These are phyloP conservation scores for Drosophila borborema DNA, from an alignment of 2,888 invertebrate genomes.

Conservation along the genomic window DNA sequence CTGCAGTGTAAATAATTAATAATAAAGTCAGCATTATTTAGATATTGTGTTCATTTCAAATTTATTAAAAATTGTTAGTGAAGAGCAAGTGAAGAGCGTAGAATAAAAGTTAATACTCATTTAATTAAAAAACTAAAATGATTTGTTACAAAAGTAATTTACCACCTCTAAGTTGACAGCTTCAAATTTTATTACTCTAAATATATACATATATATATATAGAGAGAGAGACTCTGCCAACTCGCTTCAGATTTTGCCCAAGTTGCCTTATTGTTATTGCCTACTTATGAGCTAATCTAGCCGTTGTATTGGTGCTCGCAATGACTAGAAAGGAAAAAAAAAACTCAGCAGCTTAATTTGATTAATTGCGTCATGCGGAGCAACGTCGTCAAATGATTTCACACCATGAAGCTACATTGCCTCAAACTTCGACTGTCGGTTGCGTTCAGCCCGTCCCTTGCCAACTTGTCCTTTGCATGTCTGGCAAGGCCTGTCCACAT, in stretches of 20 bases:
- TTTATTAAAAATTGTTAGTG: not conserved
- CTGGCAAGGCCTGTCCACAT: slow-evolving; percentile 28
- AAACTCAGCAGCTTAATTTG: slow-evolving; percentile 67
- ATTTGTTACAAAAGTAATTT: not conserved
- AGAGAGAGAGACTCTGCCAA: slow-evolving; percentile 28
- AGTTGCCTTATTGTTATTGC: slow-evolving; percentile 20
- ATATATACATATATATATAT: not conserved
- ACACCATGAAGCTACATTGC: slow-evolving; percentile 53
- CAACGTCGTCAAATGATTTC: slow-evolving; percentile 75
- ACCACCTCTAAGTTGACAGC: not conserved
- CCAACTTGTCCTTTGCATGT: slow-evolving; percentile 24
- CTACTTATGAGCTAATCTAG: slow-evolving; percentile 75
- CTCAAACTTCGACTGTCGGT: not conserved
- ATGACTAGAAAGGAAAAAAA: slow-evolving; percentile 34
- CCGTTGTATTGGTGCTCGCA: slow-evolving; percentile 21
- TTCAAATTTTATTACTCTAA: not conserved
- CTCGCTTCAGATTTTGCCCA: slow-evolving; percentile 1
- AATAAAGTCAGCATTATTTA: too few relatives aligned
- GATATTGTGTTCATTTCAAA: not conserved
- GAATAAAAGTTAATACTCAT: not conserved
- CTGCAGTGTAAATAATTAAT: not conserved
- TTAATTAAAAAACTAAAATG: not conserved
- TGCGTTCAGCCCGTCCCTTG: not conserved
- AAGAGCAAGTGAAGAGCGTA: not conserved
- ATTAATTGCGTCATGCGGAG: slow-evolving; percentile 80